Base-by-base conservation (phyloP, 2,888 invertebrate species). In the Cartodere bifasciata region DNA sequence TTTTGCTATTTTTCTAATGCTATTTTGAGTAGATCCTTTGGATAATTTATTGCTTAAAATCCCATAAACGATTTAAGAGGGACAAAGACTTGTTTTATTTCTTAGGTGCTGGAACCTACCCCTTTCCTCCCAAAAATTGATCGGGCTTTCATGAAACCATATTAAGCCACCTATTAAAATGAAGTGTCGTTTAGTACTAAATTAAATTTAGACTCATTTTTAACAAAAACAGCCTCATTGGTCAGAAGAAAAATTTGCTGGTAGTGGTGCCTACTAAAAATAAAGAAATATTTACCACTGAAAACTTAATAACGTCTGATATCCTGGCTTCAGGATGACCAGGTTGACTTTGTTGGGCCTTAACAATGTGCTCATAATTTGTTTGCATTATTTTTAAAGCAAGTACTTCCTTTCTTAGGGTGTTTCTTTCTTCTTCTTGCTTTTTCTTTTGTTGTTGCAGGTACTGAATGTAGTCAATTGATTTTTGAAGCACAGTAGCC, bases 341-440 rank as follows among this genome's bases (percentile, higher is more conserved):
- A 0, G 87, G 85, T 41, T 88, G 84, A 3, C 83, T 81, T 52
- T 94, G 91, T 57, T 95, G 92, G 4, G 91, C 88, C 60, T 91
- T 90, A 10, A 95, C 84, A 53, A 97, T 91, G 57, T 91, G 88
- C 53, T 95, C 92, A 53, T 94, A 94, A 58, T 92, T 94, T 2
- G 83, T 80, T 56, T 92, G 90, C 75, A 87, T 86, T 28, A 95
- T 94, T 39, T 90, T 77, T 31, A 95, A 63, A 0, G 94, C 95
- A 12, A 90, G 79, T 0, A 94, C 85, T 57, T 95, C 94, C 55
- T 94, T 90, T 13, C 86, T 72, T 12, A 90, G 62, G 0, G 84
- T 84, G 43, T 84, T 82, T 31, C 92, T 65, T 52, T 95, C 94
- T n/a, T 92, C 91, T 53, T 94, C 92, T 52, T 94, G 87, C 41